Base-by-base conservation (phyloP, 2,113 vertebrate genomes). In the Anoura caudifer region DNA sequence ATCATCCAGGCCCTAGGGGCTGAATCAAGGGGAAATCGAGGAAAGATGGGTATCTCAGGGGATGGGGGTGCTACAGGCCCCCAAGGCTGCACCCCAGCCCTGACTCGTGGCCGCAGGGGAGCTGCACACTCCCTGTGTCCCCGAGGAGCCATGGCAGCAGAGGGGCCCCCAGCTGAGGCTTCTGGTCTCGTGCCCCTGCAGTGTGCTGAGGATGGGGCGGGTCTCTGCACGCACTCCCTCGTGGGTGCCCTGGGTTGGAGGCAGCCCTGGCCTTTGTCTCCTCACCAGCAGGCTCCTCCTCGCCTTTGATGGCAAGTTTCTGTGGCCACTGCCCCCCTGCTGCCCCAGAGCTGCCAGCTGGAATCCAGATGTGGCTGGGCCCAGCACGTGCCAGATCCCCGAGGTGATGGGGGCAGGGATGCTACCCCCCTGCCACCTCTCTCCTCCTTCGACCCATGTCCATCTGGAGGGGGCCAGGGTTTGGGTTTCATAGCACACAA, bases 321-420 rank as follows among this genome's bases (percentile, higher is more conserved):
- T 36, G 85, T 0, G 7, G 69, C 9, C 10, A 31, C 33, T 5
- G 67, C 45, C 28, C 24, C 67, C n/a, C 59, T 38, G 14, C 33
- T 3, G 11, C 20, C 26, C 87, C 2, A 4, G 77, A 87, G 82
- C 59, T 70, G 61, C 81, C 96, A 96, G 95, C 93, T 96, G 97
- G 86, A 47, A 63, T 86, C 95, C 97, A 97, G 96, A 97, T 97
- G 93, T 87, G 84, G 50, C 65, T 4, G 52, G 26, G n/a, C 59
- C 17, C 70, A 80, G 79, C 59, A 5, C 1, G 19, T 50, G 69
- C 31, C 7, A 77, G 45, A 7, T 77, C 56, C 77, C 31, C 0
- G 3, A 75, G 56, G 80, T 11, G 47, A 41, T 47, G 72, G 76
- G 85, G 73, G 52, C 16, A 17, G 67, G 45, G 45, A 28, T 77